A percentile compares a stretch with the other conserved stretches of the same genome.
phyloP scores from a whole-genome alignment of 2,113 vertebrate species.

The Bambusicola thoracicus region DNA sequence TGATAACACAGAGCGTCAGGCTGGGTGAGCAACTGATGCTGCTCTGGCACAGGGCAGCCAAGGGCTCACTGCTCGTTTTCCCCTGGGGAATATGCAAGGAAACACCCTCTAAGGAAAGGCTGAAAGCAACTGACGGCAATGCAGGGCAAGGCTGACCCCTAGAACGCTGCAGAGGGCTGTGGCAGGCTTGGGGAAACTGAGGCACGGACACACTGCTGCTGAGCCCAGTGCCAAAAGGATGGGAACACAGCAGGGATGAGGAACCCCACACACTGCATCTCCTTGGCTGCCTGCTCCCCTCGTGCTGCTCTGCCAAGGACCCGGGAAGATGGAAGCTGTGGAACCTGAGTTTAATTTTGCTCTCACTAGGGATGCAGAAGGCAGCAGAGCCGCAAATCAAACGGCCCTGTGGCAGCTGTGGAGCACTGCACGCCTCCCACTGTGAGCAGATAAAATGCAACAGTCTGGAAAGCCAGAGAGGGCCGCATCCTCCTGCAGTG shows the following conservation, averaged over 20 bases:
- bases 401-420: too few relatives aligned
- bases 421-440: background rate
- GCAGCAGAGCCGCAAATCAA: background rate
- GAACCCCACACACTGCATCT: background rate
- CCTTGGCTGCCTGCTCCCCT: background rate
- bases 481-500: accelerated
- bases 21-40: accelerated
- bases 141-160: background rate
- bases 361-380: accelerated
- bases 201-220: background rate
- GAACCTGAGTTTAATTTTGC: accelerated
- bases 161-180: accelerated
- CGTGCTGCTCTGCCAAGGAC: background rate
- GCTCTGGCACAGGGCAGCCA: accelerated
- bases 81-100: accelerated
- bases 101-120: background rate
- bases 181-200: background rate
- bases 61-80: background rate
- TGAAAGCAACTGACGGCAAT: background rate
- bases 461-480: background rate
- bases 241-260: background rate
- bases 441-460: background rate
- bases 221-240: background rate
- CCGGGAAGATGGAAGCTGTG: background rate
- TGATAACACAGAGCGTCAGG: background rate